Percentiles rank a stretch among this genome's conserved stretches.
These are phyloP conservation scores for Ptychoptera albimana DNA, from an alignment of 2,888 invertebrate species.

Conservation along the genomic window DNA sequence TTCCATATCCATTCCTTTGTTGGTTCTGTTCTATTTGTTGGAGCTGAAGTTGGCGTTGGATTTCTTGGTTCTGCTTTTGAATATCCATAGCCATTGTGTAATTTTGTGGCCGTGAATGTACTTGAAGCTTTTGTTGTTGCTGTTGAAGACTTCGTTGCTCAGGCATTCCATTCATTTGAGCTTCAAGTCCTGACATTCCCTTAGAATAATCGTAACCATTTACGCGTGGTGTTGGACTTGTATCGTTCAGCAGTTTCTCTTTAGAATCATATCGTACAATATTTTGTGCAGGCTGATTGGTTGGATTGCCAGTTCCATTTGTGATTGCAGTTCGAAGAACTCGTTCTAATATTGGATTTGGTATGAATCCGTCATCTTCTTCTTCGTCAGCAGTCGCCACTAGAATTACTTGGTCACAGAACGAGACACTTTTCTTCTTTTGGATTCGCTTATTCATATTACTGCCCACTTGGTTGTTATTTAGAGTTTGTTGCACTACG, in stretches of 20 bases:
- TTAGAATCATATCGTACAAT: not conserved
- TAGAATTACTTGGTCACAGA: constrained; percentile 84
- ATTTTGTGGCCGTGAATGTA: not conserved
- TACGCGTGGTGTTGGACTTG: not conserved
- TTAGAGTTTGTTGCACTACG: constrained; percentile 34
- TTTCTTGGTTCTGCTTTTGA: constrained; percentile 14
- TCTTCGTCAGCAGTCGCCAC: constrained; percentile 88
- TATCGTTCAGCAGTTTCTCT: constrained; percentile 7
- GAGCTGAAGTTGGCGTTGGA: constrained; percentile 20
- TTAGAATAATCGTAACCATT: not conserved
- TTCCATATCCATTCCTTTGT: constrained; percentile 5
- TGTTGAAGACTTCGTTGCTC: not conserved
- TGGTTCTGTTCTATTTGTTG: constrained; percentile 23
- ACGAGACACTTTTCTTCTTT: constrained; percentile 87
- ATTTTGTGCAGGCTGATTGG: constrained; percentile 4
- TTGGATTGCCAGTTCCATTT: constrained; percentile 28
- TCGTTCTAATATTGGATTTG: constrained; percentile 77
- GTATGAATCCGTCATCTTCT: constrained; percentile 78
- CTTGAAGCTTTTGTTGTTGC: not conserved
- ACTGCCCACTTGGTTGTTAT: constrained; percentile 27
- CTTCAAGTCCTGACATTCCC: not conserved
- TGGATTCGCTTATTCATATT: constrained; percentile 15
- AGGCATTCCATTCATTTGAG: not conserved
- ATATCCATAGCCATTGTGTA: constrained; percentile 1
- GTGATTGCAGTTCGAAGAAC: constrained; percentile 55